Base-by-base conservation (phyloP, 2,113 vertebrate species). In the Chlorocebus sabaeus region DNA sequence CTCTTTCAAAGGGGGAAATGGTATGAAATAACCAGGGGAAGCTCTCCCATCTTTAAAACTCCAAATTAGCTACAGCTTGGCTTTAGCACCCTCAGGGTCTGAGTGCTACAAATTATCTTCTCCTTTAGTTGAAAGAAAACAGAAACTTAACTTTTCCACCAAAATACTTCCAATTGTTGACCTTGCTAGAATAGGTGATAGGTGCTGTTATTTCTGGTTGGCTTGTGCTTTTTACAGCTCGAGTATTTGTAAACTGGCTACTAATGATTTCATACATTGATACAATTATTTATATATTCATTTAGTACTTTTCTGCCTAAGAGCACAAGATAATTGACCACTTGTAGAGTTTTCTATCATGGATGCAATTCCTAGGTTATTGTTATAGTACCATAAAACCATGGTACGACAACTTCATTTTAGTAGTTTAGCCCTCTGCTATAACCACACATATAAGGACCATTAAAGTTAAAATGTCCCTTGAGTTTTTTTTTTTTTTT, bases 21-120 rank as follows among this genome's bases (percentile, higher is more conserved):
- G 68, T 98, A 98, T 55, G 59, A 98, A 98, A 97, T 98, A 98
- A 97, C 89, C n/a, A 97, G 83, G 89, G 85, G 95, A 96, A 43
- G 23, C 87, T 98, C 87, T 94, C 79, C 93, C 78, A 67, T 97
- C 97, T 92, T 94, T 95, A 90, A 98, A 96, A 97, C 55, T 59
- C 59, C 73, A 90, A 93, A 86, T 25, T 0, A 80, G 94, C 84
- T 96, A 92, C 48, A 96, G 68, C 80, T 1, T 82, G 68, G 55
- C 88, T 91, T 59, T 96, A 98, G 45, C 64, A 97, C 88, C 91
- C 90, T 97, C 75, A 94, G 93, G 92, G 73, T 73, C 45, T 78
- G 50, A 95, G 93, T 85, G 90, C 90, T 98, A 73, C 81, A 96
- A 97, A 87, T 98, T 89, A 95, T 95, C 85, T 97, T 20, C 18